Percentiles rank a stretch among this genome's conserved stretches.
phyloP scores from a whole-genome alignment of 2,888 invertebrate species.

The Brachycybe producta region DNA sequence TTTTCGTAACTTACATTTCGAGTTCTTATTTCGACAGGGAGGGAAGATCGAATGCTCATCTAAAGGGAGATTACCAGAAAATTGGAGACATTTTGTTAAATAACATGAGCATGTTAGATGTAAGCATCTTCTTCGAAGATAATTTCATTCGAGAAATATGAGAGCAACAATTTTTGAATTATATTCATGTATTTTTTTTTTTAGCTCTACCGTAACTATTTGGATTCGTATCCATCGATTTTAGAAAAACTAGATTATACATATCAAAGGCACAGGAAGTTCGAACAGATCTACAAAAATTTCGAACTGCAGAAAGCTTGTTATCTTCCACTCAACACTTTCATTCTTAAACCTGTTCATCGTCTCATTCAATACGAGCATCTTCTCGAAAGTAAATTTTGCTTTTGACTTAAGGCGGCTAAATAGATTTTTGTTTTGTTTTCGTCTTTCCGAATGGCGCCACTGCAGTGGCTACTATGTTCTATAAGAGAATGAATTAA shows the following conservation, averaged over 20 bases:
- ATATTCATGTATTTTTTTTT: constrained; percentile 18
- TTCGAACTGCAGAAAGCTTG: constrained; percentile 74
- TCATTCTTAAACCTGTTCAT: constrained; percentile 69
- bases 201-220: constrained; percentile 36
- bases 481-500: neutral
- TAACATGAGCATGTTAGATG: constrained; percentile 39
- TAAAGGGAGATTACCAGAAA: constrained; percentile 43
- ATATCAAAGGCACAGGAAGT: constrained; percentile 52
- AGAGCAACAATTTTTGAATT: neutral
- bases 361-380: constrained; percentile 70
- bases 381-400: constrained; percentile 55
- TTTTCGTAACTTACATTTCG: neutral
- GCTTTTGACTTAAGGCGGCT: too few relatives aligned
- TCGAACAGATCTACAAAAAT: constrained; percentile 55
- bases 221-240: constrained; percentile 59
- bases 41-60: constrained; percentile 40
- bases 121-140: neutral
- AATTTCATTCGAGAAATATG: neutral
- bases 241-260: constrained; percentile 67
- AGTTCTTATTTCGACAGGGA: too few relatives aligned
- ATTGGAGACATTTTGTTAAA: constrained; percentile 63
- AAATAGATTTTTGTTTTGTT: too few relatives aligned
- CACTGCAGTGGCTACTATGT: too few relatives aligned
- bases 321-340: constrained; percentile 69
- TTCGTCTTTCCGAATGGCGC: too few relatives aligned